Percentiles rank a stretch among this genome's conserved stretches.
These are phyloP conservation scores for Sternotherus odoratus DNA, from an alignment of 2,797 vertebrate genomes.

Conservation along the genomic window DNA sequence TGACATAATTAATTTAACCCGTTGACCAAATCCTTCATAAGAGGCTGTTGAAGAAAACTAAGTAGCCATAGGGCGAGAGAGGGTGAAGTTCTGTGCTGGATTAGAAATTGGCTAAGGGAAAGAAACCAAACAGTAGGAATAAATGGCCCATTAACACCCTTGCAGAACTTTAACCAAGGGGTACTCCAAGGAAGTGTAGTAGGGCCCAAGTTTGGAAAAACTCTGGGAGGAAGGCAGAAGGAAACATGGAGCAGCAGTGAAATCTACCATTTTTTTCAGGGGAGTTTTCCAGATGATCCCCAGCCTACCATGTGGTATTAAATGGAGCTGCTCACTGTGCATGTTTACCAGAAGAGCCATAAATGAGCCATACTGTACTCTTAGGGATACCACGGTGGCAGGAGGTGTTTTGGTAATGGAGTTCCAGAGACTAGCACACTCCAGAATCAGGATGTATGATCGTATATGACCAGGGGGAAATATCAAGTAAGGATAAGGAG, in stretches of 20 bases:
- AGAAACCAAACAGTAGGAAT: neutral
- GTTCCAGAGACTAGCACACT: neutral
- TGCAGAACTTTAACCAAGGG: neutral
- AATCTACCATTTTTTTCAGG: neutral
- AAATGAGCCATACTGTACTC: rapidly evolving
- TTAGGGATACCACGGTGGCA: rapidly evolving
- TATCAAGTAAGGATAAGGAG: neutral
- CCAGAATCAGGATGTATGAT: neutral
- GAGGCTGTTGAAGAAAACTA: neutral
- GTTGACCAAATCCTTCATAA: neutral
- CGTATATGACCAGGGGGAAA: neutral
- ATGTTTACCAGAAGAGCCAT: neutral
- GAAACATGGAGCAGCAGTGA: neutral
- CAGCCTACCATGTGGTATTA: neutral
- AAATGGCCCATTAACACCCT: neutral
- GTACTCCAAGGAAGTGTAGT: neutral
- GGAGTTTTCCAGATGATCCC: neutral
- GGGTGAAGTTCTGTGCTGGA: neutral
- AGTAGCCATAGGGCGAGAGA: neutral
- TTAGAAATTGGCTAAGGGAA: neutral
- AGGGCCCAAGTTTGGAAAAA: neutral
- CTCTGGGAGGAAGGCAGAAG: neutral
- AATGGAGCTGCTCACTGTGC: neutral
- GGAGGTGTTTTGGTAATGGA: neutral
- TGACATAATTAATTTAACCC: slow-evolving; percentile 34